Conservation (phyloP, 2,113 vertebrate species). For the Arenaria interpres region DNA sequence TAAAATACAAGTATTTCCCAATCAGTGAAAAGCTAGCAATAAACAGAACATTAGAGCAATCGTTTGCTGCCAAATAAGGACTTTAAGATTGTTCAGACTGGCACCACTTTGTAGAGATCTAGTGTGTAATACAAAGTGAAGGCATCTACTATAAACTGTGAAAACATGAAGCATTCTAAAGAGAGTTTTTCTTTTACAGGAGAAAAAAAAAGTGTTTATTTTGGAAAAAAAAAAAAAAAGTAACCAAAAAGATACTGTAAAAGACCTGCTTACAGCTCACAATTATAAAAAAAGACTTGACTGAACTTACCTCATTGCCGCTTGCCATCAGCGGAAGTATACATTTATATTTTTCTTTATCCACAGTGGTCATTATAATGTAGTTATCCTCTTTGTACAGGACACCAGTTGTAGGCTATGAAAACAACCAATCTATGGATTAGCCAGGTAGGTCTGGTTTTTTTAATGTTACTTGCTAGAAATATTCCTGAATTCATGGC, state of each 20-base stretch:
- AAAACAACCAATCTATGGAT: background rate
- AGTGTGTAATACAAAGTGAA: background rate
- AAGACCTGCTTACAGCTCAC: background rate
- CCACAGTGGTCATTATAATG: conserved; percentile 94
- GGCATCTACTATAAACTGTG: background rate
- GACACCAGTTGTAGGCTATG: conserved; percentile 86
- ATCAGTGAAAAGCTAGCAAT: background rate
- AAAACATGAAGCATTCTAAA: background rate
- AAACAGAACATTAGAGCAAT: background rate
- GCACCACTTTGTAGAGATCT: background rate
- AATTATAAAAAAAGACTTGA: background rate
- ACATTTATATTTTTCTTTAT: conserved; percentile 98
- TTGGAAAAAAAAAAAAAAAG: background rate
- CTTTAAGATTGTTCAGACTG: background rate
- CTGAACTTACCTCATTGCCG: conserved; percentile 83
- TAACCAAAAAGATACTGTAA: background rate
- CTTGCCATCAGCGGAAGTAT: conserved; percentile 85
- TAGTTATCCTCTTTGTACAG: conserved; percentile 95
- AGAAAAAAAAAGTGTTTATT: background rate
- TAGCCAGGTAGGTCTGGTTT: background rate
- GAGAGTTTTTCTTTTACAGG: background rate
- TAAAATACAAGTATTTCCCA: background rate
- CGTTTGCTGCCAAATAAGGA: background rate
- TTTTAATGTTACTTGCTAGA: background rate
- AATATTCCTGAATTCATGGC: background rate